These are phyloP conservation scores for Nymphicus hollandicus DNA, from an alignment of 2,113 vertebrate genomes.

Conservation along the genomic window DNA sequence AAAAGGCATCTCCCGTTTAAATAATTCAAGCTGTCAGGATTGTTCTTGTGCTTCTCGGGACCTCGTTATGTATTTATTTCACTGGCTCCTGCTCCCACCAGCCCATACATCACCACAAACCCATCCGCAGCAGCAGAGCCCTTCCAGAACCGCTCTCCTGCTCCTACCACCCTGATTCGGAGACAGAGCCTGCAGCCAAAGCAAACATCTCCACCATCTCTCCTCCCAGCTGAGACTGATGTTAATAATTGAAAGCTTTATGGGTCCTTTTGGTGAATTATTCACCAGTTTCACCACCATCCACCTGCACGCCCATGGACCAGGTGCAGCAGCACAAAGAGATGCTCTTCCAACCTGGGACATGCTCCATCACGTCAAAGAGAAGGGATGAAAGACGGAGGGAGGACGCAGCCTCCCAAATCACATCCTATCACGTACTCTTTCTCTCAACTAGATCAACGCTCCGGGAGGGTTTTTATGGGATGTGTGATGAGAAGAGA, in stretches of 20 bases:
- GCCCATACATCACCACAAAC: conserved; percentile 18
- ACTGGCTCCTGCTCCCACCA: background rate
- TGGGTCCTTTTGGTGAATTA: conserved; percentile 71
- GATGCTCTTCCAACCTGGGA: conserved; percentile 60
- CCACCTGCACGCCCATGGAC: background rate
- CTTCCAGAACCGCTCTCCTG: background rate
- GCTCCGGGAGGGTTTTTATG: background rate
- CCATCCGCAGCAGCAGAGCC: background rate
- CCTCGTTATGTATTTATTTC: conserved; percentile 23
- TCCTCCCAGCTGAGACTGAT: conserved; percentile 46
- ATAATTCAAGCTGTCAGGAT: conserved; percentile 54
- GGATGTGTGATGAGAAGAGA: conserved; percentile 11
- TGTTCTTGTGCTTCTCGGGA: background rate
- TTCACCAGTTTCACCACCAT: conserved; percentile 49
- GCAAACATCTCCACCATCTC: conserved; percentile 63
- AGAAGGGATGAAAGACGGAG: conserved; percentile 53
- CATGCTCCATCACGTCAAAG: conserved; percentile 68
- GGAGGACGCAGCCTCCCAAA: conserved; percentile 57
- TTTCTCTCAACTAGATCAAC: conserved; percentile 9
- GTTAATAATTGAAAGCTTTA: conserved; percentile 72
- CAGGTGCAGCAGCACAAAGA: conserved; percentile 20
- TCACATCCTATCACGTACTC: conserved; percentile 30
- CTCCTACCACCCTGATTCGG: background rate
- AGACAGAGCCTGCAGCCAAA: conserved; percentile 34
- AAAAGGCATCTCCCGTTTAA: conserved; percentile 27